A percentile compares a stretch with the other conserved stretches of the same genome.
phyloP scores from a whole-genome alignment of 2,888 invertebrate species.

The Andrena flavipes region DNA sequence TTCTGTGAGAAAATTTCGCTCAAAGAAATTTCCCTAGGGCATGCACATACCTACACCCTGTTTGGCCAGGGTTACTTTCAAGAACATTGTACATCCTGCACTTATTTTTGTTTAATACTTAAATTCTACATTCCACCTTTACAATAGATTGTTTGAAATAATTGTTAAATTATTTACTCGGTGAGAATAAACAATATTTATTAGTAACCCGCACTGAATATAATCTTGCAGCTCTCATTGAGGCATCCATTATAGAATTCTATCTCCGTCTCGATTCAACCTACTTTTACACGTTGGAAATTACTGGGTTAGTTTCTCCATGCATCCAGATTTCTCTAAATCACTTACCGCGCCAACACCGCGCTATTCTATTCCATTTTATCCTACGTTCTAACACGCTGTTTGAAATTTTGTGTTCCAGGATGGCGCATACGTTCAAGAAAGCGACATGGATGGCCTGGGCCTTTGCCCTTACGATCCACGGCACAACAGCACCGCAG shows the following conservation, averaged over 20 bases:
- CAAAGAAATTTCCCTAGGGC: slow-evolving; percentile 55
- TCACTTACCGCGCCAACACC: too few relatives aligned
- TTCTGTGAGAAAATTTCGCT: slow-evolving; percentile 31
- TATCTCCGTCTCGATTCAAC: too few relatives aligned
- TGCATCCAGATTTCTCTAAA: too few relatives aligned
- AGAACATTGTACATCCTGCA: background rate
- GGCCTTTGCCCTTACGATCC: slow-evolving; percentile 98
- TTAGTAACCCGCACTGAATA: too few relatives aligned
- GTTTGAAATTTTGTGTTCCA: slow-evolving; percentile 81
- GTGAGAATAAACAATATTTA: too few relatives aligned
- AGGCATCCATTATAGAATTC: too few relatives aligned
- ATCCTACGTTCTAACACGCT: background rate
- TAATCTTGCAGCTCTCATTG: too few relatives aligned
- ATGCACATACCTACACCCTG: background rate
- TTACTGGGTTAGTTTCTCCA: too few relatives aligned
- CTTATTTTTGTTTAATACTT: slow-evolving; percentile 31
- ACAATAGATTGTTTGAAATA: background rate
- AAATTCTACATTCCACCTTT: background rate
- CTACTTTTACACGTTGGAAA: too few relatives aligned
- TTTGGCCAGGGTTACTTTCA: slow-evolving; percentile 35
- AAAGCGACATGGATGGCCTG: slow-evolving; percentile 92
- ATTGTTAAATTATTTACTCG: background rate
- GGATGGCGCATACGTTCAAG: slow-evolving; percentile 85
- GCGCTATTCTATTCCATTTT: background rate
- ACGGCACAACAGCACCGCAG: slow-evolving; percentile 97